phyloP scores from a whole-genome alignment of 2,113 vertebrate species.

The Sebastes fasciatus region DNA sequence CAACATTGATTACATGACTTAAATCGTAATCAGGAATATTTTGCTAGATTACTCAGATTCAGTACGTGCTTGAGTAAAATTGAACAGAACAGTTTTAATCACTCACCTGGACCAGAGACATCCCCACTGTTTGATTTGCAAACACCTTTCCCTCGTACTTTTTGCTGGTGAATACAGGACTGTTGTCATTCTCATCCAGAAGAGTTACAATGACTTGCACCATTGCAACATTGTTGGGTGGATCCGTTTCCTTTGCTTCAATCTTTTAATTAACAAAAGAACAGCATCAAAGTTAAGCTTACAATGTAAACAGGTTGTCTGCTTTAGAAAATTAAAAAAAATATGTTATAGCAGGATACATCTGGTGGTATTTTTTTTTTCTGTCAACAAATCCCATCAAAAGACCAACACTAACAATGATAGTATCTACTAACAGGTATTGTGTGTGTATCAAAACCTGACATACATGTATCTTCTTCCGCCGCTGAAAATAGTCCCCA shows the following conservation, averaged over 20 bases:
- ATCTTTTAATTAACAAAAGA: constrained; percentile 72
- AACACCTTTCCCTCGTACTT: constrained; percentile 76
- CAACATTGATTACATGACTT: not conserved
- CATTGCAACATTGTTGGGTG: not conserved
- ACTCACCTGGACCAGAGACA: constrained; percentile 82
- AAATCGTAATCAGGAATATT: not conserved
- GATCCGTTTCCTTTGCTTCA: constrained; percentile 74
- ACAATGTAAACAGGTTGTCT: not conserved
- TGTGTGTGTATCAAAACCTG: not conserved
- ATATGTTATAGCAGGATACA: not conserved
- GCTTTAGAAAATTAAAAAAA: not conserved
- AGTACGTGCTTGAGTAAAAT: not conserved
- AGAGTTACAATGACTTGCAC: constrained; percentile 74
- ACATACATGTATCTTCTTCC: not conserved
- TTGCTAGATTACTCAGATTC: no score
- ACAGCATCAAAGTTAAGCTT: not conserved
- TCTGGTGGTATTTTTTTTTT: not conserved
- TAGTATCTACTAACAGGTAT: not conserved
- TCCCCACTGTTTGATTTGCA: constrained; percentile 81
- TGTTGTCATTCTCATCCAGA: constrained; percentile 87
- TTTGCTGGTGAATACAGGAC: constrained; percentile 73
- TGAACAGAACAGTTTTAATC: not conserved
- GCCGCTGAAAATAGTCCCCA: not conserved
- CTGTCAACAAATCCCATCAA: not conserved
- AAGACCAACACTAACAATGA: not conserved